A percentile compares a stretch with the other conserved stretches of the same genome.
These are phyloP conservation scores for Drosophila sordidapex DNA, from an alignment of 2,888 invertebrate species.

Conservation along the genomic window DNA sequence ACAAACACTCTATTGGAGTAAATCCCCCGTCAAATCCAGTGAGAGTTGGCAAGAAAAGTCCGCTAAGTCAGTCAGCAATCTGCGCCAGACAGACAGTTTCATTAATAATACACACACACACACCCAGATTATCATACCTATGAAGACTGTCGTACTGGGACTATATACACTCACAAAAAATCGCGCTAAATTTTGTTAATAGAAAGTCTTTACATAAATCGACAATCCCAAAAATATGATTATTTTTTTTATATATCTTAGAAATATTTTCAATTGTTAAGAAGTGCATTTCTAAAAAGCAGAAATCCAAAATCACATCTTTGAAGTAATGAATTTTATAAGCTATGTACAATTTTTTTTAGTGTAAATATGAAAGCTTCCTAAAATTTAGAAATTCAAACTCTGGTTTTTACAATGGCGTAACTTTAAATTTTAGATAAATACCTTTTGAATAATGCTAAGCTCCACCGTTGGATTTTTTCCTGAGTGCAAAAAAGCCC, in stretches of 20 bases:
- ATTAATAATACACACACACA: constrained; percentile 61
- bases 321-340: not conserved
- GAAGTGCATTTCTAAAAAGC: too few relatives aligned
- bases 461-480: not conserved
- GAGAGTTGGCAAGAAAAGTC: constrained; percentile 56
- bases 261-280: too few relatives aligned
- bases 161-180: not conserved
- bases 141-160: not conserved
- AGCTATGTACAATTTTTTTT: not conserved
- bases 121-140: not conserved
- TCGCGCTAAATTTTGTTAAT: not conserved
- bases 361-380: not conserved
- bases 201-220: not conserved
- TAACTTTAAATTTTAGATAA: not conserved
- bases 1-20: constrained; percentile 62
- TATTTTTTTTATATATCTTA: not conserved
- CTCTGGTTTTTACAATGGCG: not conserved
- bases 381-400: too few relatives aligned
- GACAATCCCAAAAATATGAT: not conserved
- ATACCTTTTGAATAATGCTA: not conserved
- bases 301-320: not conserved
- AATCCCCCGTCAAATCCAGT: constrained; percentile 69
- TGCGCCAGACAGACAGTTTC: constrained; percentile 49
- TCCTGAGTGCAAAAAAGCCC: constrained; percentile 1
- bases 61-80: constrained; percentile 61